Evolutionary conservation across 2,113 vertebrate genomes (phyloP), one percentile per base, ranked within the genome.

Genomic region (Lota lota): DNA sequence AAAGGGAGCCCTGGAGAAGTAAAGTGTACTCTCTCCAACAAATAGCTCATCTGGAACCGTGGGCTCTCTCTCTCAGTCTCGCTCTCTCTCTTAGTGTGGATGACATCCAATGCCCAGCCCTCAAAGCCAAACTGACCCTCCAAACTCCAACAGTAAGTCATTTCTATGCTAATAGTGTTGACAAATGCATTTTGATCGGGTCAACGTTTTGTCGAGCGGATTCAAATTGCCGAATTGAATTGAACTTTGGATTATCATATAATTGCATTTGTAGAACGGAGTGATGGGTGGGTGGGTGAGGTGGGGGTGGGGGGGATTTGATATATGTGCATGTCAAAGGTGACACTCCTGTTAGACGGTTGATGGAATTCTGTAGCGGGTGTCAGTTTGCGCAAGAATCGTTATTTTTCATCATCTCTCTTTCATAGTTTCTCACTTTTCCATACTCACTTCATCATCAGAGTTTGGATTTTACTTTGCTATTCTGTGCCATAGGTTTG

Each of bases 141-240:
- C 73, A 69, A 70, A 81, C 87, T 77, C 72, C 63, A 79, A 87
- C 71, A 69, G 83, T 88, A 89, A 88, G 84, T 77, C 80, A 89
- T 92, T 90, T 91, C 88, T 90, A 90, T 92, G 89, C 89, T 91
- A 92, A 92, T 92, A 71, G 71, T 83, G 88, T 88, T 90, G 90
- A 91, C 88, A 89, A 88, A 89, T 85, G 83, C 70, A 71, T 76
- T 87, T 77, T 75, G 78, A 80, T 75, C 77, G 61, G 79, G 80
- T 81, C 80, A 64, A 84, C 83, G 74, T 85, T 87, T 14, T 86
- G 76, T 84, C 76, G 75, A 76, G 79, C 53, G 16, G 72, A 87
- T 88, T 72, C 75, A 81, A 89, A 90, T 86, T 64, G 82, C 67
- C 64, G 81, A 89, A 89, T 91, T 88, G 83, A 88, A 90, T 85